A percentile compares a stretch with the other conserved stretches of the same genome.
These are phyloP conservation scores for Rapana venosa DNA, from an alignment of 2,888 invertebrate genomes.

Conservation along the genomic window DNA sequence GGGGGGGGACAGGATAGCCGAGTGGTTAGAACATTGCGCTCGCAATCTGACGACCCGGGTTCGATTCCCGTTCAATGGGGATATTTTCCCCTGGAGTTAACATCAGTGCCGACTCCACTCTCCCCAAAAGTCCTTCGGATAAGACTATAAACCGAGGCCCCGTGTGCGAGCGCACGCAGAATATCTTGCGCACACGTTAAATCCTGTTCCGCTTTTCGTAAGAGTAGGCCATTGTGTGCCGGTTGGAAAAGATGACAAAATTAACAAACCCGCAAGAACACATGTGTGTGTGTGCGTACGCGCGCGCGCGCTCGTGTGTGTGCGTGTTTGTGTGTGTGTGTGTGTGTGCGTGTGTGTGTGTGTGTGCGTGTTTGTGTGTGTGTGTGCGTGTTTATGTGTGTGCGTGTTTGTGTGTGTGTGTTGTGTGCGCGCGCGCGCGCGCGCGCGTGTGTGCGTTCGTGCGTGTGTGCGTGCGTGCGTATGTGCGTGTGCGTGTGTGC, in stretches of 20 bases:
- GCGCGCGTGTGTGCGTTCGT: background rate
- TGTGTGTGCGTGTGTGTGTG: conserved; percentile 1
- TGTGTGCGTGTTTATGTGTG: background rate
- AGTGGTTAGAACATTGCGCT: too few relatives aligned
- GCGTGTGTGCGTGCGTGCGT: background rate
- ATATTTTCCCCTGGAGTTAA: too few relatives aligned
- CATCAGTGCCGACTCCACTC: too few relatives aligned
- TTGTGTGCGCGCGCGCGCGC: background rate
- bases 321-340: background rate
- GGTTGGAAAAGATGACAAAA: background rate
- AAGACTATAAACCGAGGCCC: background rate
- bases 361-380: background rate
- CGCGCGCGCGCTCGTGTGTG: background rate
- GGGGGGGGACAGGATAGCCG: too few relatives aligned
- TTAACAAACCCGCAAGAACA: background rate
- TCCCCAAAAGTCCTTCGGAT: background rate
- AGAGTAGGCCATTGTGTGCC: background rate
- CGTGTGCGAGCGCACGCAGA: background rate
- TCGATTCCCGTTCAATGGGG: too few relatives aligned
- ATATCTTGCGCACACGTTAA: too few relatives aligned
- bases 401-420: too few relatives aligned
- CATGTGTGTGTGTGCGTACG: background rate
- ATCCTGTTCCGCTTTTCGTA: background rate
- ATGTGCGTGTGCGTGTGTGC: too few relatives aligned
- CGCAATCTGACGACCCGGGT: too few relatives aligned